These are phyloP conservation scores for Aporophyla lueneburgensis DNA, from an alignment of 2,888 invertebrate genomes.

Conservation along the genomic window DNA sequence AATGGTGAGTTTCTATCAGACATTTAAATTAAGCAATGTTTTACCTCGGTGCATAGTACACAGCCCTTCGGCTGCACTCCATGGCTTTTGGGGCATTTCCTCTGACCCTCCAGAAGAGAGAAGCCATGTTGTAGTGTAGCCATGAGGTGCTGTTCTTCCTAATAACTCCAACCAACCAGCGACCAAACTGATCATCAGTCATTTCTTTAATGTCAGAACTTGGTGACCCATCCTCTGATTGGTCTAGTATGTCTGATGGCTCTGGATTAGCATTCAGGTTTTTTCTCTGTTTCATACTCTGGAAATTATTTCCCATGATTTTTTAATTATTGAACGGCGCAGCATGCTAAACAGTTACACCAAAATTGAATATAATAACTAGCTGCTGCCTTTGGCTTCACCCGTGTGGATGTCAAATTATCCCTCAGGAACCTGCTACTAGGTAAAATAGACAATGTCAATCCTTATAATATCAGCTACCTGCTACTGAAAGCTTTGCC, in stretches of 20 bases:
- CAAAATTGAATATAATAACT: neutral
- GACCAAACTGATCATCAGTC: slow-evolving; percentile 88
- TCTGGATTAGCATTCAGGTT: slow-evolving; percentile 81
- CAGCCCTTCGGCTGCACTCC: slow-evolving; percentile 94
- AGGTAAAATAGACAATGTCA: too few relatives aligned
- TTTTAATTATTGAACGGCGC: neutral
- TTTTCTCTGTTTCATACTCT: slow-evolving; percentile 82
- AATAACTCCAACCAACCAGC: slow-evolving; percentile 92
- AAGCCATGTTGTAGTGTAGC: slow-evolving; percentile 95
- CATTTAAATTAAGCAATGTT: neutral
- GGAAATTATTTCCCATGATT: slow-evolving; percentile 59
- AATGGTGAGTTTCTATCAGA: neutral
- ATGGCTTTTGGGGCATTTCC: slow-evolving; percentile 95
- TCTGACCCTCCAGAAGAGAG: slow-evolving; percentile 94
- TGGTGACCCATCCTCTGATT: slow-evolving; percentile 77
- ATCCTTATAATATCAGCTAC: too few relatives aligned
- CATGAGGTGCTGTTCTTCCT: slow-evolving; percentile 93
- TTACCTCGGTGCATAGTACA: slow-evolving; percentile 94
- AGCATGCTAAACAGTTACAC: neutral
- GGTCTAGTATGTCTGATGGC: slow-evolving; percentile 35
- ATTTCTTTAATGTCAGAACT: slow-evolving; percentile 66
- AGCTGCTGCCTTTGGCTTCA: too few relatives aligned
- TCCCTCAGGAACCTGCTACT: too few relatives aligned
- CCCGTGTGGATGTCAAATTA: too few relatives aligned
- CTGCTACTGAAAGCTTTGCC: too few relatives aligned